Evolutionary conservation across 2,113 vertebrate species (phyloP).

Genomic region (Nothocercus julius): DNA sequence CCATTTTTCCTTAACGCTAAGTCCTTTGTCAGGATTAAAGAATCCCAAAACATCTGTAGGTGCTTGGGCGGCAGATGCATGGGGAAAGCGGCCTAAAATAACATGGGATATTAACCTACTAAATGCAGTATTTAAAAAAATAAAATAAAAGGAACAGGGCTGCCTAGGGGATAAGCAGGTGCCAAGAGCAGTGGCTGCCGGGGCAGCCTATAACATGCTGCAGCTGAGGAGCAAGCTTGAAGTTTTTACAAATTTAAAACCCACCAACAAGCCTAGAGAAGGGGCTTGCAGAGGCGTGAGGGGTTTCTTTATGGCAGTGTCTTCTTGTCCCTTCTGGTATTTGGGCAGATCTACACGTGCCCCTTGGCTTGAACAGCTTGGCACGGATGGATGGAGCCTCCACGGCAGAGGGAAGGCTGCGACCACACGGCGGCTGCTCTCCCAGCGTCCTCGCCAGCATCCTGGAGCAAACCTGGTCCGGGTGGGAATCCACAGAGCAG

Average conservation of each 20-base stretch:
- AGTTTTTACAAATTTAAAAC: slow-evolving; percentile 11
- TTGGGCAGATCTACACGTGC: not conserved
- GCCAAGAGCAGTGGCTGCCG: too few relatives aligned
- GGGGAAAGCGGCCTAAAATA: slow-evolving; percentile 55
- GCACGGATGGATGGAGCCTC: not conserved
- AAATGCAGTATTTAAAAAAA: slow-evolving; percentile 46
- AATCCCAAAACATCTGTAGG: slow-evolving; percentile 76
- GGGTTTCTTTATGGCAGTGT: not conserved
- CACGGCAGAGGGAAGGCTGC: not conserved
- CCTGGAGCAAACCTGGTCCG: not conserved
- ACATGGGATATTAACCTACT: slow-evolving; percentile 61
- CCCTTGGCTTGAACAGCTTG: not conserved
- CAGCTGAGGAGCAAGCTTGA: not conserved
- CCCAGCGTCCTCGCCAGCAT: not conserved
- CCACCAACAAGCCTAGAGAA: not conserved
- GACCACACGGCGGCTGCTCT: not conserved
- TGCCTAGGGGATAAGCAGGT: too few relatives aligned
- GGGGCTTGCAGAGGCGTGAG: not conserved
- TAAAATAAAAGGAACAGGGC: not conserved
- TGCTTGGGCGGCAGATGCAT: slow-evolving; percentile 45
- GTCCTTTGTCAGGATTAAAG: slow-evolving; percentile 77
- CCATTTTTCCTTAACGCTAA: slow-evolving; percentile 67
- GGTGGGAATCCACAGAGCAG: not conserved
- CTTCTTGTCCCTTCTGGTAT: not conserved
- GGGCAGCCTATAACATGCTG: not conserved